Evolutionary conservation across 2,888 invertebrate genomes (phyloP), one percentile per base, ranked within the genome.

Genomic region (Caradrina clavipalpis): DNA sequence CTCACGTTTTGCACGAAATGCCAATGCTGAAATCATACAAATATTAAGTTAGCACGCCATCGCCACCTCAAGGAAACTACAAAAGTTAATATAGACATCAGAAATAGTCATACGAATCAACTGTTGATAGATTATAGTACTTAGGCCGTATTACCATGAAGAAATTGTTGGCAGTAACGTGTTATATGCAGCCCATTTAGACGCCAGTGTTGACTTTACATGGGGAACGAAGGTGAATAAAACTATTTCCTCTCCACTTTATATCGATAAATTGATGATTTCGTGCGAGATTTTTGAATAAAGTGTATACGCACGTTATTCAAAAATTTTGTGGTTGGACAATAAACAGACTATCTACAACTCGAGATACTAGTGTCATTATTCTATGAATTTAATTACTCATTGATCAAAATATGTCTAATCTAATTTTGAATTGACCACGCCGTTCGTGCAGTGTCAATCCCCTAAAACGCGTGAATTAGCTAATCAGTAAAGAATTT

Each of bases 1-100:
- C 19, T 66, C 78, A 77, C 77, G 78, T 39, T 63, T 69, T 15
- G 39, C 78, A 77, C 73, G 64, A 78, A 54, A 58, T 56, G 21
- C 31, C 58, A 42, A 66, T 45, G 22, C 31, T 45, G 31, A 61
- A 65, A 21, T 45, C 26, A 49, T 31, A 55, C 31, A 59, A 65
- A 58, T 58, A 77, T 65, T 49, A 59, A 55, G 73, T 73, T 59
- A 65, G 49, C 64, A 69, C 62, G 49, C 21, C 51, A 55, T 35
- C 62, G 49, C 21, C 51, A 55, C 42, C 15, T 49, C 56, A 59
- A 57, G 63, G 42, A 57, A 57, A 64, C 19, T 47, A 26, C 15
- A 51, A 57, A 61, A 54, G 15, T 60, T 35, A 73, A 74, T 50
- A 65, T 35, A 6, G 31, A 7, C 6, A 7, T 45, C 42, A 45